Evolutionary conservation across 2,888 invertebrate genomes (phyloP).

Genomic region (Acanthacorydalis orientalis): DNA sequence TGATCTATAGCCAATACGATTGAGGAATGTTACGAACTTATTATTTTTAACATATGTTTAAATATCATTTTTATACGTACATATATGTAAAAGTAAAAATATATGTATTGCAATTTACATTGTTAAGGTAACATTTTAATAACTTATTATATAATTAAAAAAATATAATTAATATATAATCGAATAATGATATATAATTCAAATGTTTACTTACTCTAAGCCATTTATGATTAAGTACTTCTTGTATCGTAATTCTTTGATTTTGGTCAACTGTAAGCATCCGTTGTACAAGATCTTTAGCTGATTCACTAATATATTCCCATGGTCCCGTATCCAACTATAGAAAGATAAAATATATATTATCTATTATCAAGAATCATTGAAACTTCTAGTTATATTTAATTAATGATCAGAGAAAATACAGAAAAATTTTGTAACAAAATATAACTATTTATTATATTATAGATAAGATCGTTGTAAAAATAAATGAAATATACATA

Average conservation of each 20-base stretch:
- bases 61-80: too few species aligned
- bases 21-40: too few species aligned
- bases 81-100: too few species aligned
- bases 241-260: slow-evolving; percentile 84
- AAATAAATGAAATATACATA: neutral
- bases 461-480: neutral
- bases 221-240: slow-evolving; percentile 94
- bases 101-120: neutral
- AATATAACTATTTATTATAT: too few species aligned
- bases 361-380: neutral
- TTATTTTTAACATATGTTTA: too few species aligned
- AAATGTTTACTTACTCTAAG: slow-evolving; percentile 54
- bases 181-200: neutral
- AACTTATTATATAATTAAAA: neutral
- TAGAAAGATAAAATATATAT: slow-evolving; percentile 15
- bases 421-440: neutral
- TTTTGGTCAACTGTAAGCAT: slow-evolving; percentile 88
- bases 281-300: slow-evolving; percentile 85
- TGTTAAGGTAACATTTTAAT: neutral
- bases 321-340: slow-evolving; percentile 80
- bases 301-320: slow-evolving; percentile 85
- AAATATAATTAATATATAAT: neutral
- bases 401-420: neutral
- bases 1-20: too few species aligned
- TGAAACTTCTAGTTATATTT: too few species aligned